phyloP scores from a whole-genome alignment of 1,140 invertebrate genomes.

The Orius laevigatus region DNA sequence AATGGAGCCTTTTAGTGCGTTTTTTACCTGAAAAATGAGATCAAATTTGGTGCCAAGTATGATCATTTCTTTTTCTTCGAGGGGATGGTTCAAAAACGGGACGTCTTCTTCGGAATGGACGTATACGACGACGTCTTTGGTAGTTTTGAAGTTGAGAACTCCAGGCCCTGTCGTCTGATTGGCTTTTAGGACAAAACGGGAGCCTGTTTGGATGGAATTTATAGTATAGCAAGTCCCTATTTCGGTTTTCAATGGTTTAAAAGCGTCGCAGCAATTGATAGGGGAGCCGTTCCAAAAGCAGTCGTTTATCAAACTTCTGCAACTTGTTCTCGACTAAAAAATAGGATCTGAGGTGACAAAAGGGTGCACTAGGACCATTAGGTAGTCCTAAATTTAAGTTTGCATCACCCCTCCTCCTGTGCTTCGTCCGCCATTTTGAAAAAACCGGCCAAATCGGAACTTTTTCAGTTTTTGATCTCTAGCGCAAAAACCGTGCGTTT shows the following conservation, averaged over 20 bases:
- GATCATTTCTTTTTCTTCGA: conserved; percentile 21
- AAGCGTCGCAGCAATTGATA: conserved; percentile 48
- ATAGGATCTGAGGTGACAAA: too few relatives aligned
- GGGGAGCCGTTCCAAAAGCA: conserved; percentile 41
- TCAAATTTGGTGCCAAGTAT: conserved; percentile 16
- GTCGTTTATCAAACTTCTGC: conserved; percentile 33
- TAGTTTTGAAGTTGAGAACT: conserved; percentile 15
- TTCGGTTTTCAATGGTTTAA: conserved; percentile 45
- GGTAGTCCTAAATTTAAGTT: too few relatives aligned
- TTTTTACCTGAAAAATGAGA: conserved; percentile 15
- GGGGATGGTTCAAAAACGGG: conserved; percentile 38
- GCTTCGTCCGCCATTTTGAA: too few relatives aligned
- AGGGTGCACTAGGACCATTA: too few relatives aligned
- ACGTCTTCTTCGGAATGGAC: conserved; percentile 47
- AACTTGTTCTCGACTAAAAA: conserved; percentile 33
- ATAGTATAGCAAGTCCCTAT: conserved; percentile 45
- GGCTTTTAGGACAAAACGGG: conserved; percentile 12
- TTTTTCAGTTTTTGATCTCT: too few relatives aligned
- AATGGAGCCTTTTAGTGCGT: neutral
- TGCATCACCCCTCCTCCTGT: too few relatives aligned
- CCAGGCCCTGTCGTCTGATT: conserved; percentile 17
- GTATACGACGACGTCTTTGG: conserved; percentile 24
- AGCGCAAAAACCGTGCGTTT: too few relatives aligned
- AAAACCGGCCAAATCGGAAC: too few relatives aligned
- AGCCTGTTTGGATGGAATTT: conserved; percentile 29